Conservation (phyloP, 2,113 vertebrate species). For the Alouatta palliata region DNA sequence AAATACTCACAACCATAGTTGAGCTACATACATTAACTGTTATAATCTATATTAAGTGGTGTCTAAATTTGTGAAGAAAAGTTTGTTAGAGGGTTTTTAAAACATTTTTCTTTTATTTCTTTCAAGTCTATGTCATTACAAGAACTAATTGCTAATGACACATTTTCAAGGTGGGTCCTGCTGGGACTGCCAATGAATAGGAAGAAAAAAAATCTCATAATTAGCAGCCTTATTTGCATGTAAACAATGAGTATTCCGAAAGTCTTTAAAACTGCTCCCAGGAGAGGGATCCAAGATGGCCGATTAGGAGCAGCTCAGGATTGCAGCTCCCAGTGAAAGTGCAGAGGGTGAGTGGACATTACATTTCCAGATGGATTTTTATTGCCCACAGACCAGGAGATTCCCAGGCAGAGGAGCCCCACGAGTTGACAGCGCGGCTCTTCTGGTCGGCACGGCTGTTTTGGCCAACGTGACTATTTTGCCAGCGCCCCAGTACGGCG, state of each 20-base stretch:
- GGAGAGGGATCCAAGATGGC: too few species aligned
- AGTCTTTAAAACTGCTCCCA: background rate
- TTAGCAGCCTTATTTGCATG: slow-evolving; percentile 55
- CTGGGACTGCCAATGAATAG: background rate
- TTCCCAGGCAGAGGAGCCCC: too few species aligned
- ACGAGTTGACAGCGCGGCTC: too few species aligned
- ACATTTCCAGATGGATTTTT: too few species aligned
- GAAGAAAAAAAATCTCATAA: background rate
- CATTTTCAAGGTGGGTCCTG: slow-evolving; percentile 16
- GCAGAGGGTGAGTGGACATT: too few species aligned
- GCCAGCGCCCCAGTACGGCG: too few species aligned
- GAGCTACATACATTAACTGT: fast-evolving
- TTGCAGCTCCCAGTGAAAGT: too few species aligned
- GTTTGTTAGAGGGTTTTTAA: background rate
- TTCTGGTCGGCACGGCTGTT: too few species aligned
- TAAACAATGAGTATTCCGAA: background rate
- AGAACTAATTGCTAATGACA: slow-evolving; percentile 14
- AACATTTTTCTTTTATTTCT: background rate
- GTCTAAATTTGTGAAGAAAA: background rate
- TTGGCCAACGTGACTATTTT: too few species aligned
- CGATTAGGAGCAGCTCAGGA: too few species aligned
- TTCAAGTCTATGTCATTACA: background rate
- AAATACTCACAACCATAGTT: background rate
- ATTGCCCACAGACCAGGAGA: too few species aligned
- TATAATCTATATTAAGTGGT: background rate